Base-by-base conservation (phyloP, 2,113 vertebrate species). In the Microtus pennsylvanicus region DNA sequence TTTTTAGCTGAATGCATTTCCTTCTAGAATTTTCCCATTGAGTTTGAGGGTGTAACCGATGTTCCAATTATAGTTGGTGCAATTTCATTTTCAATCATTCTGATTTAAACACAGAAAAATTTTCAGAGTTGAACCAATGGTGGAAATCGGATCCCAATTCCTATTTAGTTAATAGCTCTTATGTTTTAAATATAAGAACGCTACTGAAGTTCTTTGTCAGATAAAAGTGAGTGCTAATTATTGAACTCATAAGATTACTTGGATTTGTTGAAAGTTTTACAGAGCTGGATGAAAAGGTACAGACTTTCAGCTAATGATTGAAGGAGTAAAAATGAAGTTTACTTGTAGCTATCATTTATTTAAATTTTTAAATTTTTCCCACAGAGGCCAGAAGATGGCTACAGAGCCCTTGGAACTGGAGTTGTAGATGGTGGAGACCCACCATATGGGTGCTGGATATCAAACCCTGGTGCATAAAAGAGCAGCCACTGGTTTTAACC, bases 201-300 rank as follows among this genome's bases (percentile, higher is more conserved):
- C 35, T 75, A 89, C 21, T 75, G 26, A 77, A 58, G 50, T 85
- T 89, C 6, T n/a, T 50, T 50, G 3, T 42, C 52, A 82, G 4
- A 69, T 63, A 47, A 72, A 67, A 67, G 83, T 65, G 12, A 90
- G 47, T 61, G 22, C 33, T 77, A 87, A 58, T n/a, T 38, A 11
- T 82, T 78, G 19, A 12, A 92, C 95, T 38, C 3, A 6, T 75
- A 8, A n/a, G 21, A 61, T 50, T 17, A 5, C 55, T 80, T 72
- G 33, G 5, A 50, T 90, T 96, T 89, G 5, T 35, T 93, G 90
- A 63, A 83, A 88, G 92, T 78, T 92, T n/a, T 38, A 7, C 38
- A 87, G n/a, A 91, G 19, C 28, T 17, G 21, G 24, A 65, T 65
- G 45, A 69, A 75, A 75, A 50, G 17, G 42, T 47, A 55, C 6